These are phyloP conservation scores for Ahaetulla prasina DNA, from an alignment of 2,113 vertebrate species.

Conservation along the genomic window DNA sequence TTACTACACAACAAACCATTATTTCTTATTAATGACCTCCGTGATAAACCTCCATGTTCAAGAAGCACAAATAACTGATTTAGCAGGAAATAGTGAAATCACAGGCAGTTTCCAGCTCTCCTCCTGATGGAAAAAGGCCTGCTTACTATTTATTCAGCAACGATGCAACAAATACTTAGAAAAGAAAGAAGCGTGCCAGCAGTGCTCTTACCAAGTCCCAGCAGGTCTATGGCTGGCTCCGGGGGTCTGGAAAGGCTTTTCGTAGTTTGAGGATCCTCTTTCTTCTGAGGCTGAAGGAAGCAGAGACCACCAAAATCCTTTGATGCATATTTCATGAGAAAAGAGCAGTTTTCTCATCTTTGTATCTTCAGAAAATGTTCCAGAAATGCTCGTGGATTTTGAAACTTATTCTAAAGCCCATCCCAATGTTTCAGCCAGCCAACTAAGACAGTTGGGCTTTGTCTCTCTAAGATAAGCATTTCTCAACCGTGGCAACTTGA, in stretches of 20 bases:
- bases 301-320: slow-evolving; percentile 15
- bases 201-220: slow-evolving; percentile 85
- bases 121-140: neutral
- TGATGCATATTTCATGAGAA: neutral
- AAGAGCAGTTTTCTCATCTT: neutral
- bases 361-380: neutral
- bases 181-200: neutral
- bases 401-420: neutral
- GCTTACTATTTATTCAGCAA: neutral
- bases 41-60: neutral
- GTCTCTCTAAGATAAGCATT: neutral
- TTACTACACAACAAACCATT: too few relatives aligned
- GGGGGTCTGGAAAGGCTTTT: slow-evolving; percentile 80
- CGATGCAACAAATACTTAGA: neutral
- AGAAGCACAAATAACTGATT: neutral
- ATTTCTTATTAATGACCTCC: too few relatives aligned
- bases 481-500: neutral
- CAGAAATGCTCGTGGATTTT: neutral
- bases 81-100: neutral
- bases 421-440: neutral
- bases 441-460: neutral
- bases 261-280: slow-evolving; percentile 74
- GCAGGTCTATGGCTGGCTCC: slow-evolving; percentile 86
- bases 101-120: neutral
- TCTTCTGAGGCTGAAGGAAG: slow-evolving; percentile 74